Base-by-base conservation (phyloP, 2,113 vertebrate species). In the Lophius piscatorius region DNA sequence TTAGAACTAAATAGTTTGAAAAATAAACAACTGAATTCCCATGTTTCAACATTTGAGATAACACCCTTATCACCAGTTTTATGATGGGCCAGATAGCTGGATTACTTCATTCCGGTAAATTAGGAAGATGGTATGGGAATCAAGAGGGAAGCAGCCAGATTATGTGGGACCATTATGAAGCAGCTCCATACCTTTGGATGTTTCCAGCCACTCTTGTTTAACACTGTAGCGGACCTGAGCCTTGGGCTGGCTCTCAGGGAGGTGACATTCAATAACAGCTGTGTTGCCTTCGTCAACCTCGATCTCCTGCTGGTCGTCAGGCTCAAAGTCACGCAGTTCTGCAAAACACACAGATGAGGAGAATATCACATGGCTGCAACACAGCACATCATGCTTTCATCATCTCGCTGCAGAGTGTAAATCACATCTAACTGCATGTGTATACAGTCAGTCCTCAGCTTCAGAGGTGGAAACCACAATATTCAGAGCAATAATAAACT, bases 281-380 rank as follows among this genome's bases (percentile, higher is more conserved):
- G 97, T 98, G 91, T 98, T 98, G 46, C 97, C 97, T 83, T 98
- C 96, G 1, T 98, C 97, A 6, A 98, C 97, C 84, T 98, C 97
- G 0, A 98, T 97, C 65, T 97, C 95, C 0, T 97, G 95, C 74
- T 96, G 96, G 62, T 94, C 94, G 0, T 98, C 94, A 0, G 92
- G 92, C 88, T 98, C 96, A 61, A 98, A 98, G 85, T 98, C 97
- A 35, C 96, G 94, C 78, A 98, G 91, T 74, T 98, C 97, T 98
- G 89, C 9, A 61, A 65, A 17, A 52, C 36, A 54, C 12, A 45
- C 13, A 64, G 9, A 23, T 7, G 9, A n/a, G 10, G 3, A n/a
- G 6, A 29, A 35, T 2, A 50, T 68, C 55, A 20, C 39, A 17
- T 13, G 12, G 13, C 42, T 45, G 28, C 50, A 60, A 24, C 44